phyloP scores from a whole-genome alignment of 1,140 invertebrate genomes.

The Acyrthosiphon pisum region DNA sequence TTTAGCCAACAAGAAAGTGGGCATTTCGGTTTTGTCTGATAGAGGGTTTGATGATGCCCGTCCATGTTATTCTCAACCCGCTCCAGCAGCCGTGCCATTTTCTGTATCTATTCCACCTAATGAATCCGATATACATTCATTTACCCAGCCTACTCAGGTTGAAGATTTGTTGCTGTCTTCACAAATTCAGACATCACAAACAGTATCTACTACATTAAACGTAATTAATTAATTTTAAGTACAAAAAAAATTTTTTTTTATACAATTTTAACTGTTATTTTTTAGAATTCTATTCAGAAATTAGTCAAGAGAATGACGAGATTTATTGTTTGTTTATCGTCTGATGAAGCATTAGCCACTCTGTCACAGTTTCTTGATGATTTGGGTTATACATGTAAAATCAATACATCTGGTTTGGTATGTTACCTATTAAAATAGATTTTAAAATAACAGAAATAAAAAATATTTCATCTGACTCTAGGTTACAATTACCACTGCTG shows the following conservation, averaged over 20 bases:
- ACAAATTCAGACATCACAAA: conserved; percentile 67
- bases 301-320: conserved; percentile 90
- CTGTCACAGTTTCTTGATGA: conserved; percentile 71
- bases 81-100: conserved; percentile 14
- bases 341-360: conserved; percentile 71
- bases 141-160: conserved; percentile 85
- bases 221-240: background rate
- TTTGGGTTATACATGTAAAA: conserved; percentile 70
- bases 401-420: conserved; percentile 69
- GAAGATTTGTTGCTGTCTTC: conserved; percentile 83
- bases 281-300: conserved; percentile 75
- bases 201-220: conserved; percentile 28
- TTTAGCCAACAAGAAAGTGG: conserved; percentile 22
- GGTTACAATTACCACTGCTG: conserved; percentile 79
- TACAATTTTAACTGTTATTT: conserved; percentile 27
- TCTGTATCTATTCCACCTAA: conserved; percentile 34
- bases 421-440: conserved; percentile 60
- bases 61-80: conserved; percentile 58
- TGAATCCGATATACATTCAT: conserved; percentile 67
- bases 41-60: conserved; percentile 55
- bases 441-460: too few species aligned
- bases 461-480: conserved; percentile 64
- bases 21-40: background rate
- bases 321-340: conserved; percentile 79
- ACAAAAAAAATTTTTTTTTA: background rate